phyloP scores from a whole-genome alignment of 2,797 vertebrate species.

The Balearica regulorum region DNA sequence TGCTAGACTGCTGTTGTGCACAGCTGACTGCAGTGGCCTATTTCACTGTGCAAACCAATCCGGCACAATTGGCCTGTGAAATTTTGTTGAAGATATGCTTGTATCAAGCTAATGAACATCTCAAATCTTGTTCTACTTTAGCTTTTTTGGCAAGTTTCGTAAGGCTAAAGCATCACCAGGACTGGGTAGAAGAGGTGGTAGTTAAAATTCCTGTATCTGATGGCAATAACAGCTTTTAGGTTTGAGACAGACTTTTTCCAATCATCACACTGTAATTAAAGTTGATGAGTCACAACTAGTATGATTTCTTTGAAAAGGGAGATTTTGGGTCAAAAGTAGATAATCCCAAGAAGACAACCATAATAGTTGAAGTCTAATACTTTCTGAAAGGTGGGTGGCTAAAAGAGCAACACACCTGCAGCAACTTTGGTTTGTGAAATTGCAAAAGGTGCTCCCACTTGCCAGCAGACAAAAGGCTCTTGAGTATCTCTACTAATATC shows the following conservation, averaged over 20 bases:
- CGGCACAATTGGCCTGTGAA: background rate
- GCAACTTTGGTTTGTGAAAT: background rate
- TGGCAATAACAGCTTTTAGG: background rate
- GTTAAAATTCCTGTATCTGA: background rate
- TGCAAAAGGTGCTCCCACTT: background rate
- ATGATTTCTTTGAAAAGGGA: background rate
- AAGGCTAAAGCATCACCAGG: background rate
- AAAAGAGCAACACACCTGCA: background rate
- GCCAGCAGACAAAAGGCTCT: background rate
- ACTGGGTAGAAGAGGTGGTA: background rate
- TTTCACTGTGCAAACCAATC: background rate
- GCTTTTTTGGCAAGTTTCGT: background rate
- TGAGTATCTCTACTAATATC: background rate
- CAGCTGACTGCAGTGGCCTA: constrained; percentile 7
- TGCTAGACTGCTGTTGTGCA: constrained; percentile 10
- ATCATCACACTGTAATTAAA: background rate
- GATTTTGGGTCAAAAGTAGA: background rate
- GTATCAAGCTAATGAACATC: background rate
- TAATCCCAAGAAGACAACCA: background rate
- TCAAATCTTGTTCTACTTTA: background rate
- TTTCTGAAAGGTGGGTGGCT: background rate
- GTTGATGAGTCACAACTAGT: background rate
- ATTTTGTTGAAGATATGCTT: background rate
- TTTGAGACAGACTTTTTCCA: background rate
- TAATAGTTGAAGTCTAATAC: background rate